Evolutionary conservation across 2,113 vertebrate genomes (phyloP), one percentile per base, ranked within the genome.

Genomic region (Urocynchramus pylzowi): DNA sequence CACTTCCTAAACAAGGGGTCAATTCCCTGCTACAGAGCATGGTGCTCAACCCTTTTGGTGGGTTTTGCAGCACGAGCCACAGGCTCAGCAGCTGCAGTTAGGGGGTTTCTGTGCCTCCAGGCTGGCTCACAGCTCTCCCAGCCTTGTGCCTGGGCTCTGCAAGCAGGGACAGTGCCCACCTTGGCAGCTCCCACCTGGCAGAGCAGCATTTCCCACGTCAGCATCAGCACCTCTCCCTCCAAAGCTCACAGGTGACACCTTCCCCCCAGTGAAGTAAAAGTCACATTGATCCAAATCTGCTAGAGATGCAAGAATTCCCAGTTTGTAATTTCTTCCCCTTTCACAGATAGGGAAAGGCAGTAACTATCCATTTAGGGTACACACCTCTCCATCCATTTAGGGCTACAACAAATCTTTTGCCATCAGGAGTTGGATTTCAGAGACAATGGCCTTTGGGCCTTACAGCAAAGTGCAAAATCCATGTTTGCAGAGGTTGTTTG

Each of bases 11-110:
- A 39, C 1, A 20, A 44, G 35, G 10, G 35, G 5, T 63, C 49
- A 28, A 5, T 70, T 8, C 13, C 1, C 11, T 23, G 2, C 22
- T 50, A 0, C 1, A 35, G 64, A 0, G 10, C 44, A 5, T 0
- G 0, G 42, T 33, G 20, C 35, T 56, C 18, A 9, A 1, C 21
- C 28, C 19, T 27, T 26, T 2, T 14, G 76, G 14, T 35, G 54
- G 44, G 23, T 33, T 89, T 61, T 49, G 39, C 76, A 71, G 65
- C 3, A 6, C 5, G 12, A 69, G 27, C 60, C 74, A 4, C 31
- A 5, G 2, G 2, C 28, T 23, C 24, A 15, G 59, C 79, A 67
- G 61, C n/a, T 56, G 16, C 8, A 42, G 0, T 37, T 1, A 1
- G n/a, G 18, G 11, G 23, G 12, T 30, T 67, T 22, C 31, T 63